These are phyloP conservation scores for Serranus cabrilla DNA, from an alignment of 2,797 vertebrate genomes.

Conservation along the genomic window DNA sequence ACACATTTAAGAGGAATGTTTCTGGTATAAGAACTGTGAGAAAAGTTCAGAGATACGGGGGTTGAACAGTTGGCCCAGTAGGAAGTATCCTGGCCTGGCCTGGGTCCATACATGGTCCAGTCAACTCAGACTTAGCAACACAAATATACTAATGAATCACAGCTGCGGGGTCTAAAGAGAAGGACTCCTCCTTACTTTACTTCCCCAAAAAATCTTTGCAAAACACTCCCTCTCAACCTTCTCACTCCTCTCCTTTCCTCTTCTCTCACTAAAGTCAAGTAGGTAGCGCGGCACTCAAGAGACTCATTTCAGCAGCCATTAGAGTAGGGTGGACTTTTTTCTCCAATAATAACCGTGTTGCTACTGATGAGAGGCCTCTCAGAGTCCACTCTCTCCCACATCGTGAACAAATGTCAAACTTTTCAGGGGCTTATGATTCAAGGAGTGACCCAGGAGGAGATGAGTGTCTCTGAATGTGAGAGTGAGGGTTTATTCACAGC, in stretches of 20 bases:
- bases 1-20: slow-evolving; percentile 23
- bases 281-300: slow-evolving; percentile 36
- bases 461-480: slow-evolving; percentile 38
- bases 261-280: slow-evolving; percentile 27
- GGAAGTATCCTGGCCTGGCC: slow-evolving; percentile 54
- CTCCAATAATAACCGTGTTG: slow-evolving; percentile 33
- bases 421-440: slow-evolving; percentile 33
- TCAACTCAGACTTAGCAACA: slow-evolving; percentile 70
- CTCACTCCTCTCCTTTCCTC: slow-evolving; percentile 7
- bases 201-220: slow-evolving; percentile 37
- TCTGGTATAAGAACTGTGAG: slow-evolving; percentile 31
- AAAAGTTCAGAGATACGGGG: slow-evolving; percentile 36
- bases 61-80: slow-evolving; percentile 33
- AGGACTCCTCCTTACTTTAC: slow-evolving; percentile 49
- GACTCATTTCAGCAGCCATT: slow-evolving; percentile 43
- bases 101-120: slow-evolving; percentile 54
- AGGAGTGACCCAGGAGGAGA: slow-evolving; percentile 26
- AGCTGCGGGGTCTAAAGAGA: slow-evolving; percentile 58
- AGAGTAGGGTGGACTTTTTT: slow-evolving; percentile 41
- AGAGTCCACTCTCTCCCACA: slow-evolving; percentile 16
- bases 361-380: slow-evolving; percentile 42
- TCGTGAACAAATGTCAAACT: slow-evolving; percentile 39
- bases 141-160: slow-evolving; percentile 76
- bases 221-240: slow-evolving; percentile 21
- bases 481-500: slow-evolving; percentile 32